Evolutionary conservation across 2,113 vertebrate species (phyloP).

Genomic region (Eubucco bourcierii): DNA sequence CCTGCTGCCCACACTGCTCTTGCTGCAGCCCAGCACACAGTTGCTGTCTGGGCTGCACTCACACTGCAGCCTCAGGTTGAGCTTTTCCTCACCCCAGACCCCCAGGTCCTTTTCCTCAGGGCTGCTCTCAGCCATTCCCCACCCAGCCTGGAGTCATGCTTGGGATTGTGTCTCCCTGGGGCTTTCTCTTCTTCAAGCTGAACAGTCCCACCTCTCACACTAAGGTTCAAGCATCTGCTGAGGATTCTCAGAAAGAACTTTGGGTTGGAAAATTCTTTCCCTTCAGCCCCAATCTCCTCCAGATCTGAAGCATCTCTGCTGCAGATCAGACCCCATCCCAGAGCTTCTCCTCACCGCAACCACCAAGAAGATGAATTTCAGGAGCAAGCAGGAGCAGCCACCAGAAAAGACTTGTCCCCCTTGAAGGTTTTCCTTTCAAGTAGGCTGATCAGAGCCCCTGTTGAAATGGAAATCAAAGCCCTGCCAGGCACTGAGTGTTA

Average conservation of each 20-base stretch:
- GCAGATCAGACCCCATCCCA: rapidly evolving
- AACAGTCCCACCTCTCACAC: too few relatives aligned
- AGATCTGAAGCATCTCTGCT: neutral
- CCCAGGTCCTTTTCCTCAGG: too few relatives aligned
- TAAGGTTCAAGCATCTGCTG: neutral
- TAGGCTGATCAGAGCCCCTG: neutral
- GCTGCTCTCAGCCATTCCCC: too few relatives aligned
- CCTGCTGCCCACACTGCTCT: too few relatives aligned
- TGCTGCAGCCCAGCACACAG: too few relatives aligned
- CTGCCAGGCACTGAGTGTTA: constrained; percentile 7
- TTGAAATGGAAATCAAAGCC: neutral
- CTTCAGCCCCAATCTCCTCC: neutral
- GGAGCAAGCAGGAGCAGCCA: neutral
- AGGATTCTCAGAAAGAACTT: neutral
- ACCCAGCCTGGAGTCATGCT: too few relatives aligned
- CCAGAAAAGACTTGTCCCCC: neutral
- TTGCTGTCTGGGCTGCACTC: too few relatives aligned
- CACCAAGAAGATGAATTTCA: rapidly evolving
- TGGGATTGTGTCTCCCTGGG: too few relatives aligned
- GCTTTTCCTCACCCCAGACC: too few relatives aligned
- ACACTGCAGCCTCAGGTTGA: too few relatives aligned
- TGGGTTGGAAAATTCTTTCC: neutral
- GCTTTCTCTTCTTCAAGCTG: too few relatives aligned
- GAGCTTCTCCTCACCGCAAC: neutral
- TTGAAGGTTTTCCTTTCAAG: neutral